phyloP scores from a whole-genome alignment of 30 jellyfish, hydroid and myxozoan genomes.

The Calvadosia cruxmelitensis region DNA sequence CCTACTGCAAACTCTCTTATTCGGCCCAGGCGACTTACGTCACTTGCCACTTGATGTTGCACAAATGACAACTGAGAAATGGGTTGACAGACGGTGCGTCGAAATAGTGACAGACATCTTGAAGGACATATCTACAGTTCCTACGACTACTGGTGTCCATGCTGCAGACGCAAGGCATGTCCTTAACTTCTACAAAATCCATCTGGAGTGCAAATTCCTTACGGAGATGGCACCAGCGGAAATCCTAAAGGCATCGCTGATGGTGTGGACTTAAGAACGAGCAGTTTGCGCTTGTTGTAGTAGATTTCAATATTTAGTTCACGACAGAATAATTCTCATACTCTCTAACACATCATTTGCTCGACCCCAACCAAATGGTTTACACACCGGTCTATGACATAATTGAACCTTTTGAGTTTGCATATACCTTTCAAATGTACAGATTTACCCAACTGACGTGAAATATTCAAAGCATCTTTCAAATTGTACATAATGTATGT shows the following conservation, averaged over 20 bases:
- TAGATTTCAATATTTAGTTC: too few relatives aligned
- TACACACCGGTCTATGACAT: too few relatives aligned
- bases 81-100: constrained; percentile 90
- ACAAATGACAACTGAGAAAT: constrained; percentile 25
- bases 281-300: too few relatives aligned
- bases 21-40: constrained; percentile 65
- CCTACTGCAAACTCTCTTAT: constrained; percentile 10
- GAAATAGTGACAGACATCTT: constrained; percentile 79
- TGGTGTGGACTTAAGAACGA: background rate
- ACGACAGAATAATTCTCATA: too few relatives aligned
- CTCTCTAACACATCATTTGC: too few relatives aligned
- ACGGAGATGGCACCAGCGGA: constrained; percentile 40
- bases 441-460: too few relatives aligned
- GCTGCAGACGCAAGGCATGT: constrained; percentile 22
- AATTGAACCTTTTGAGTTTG: too few relatives aligned
- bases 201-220: constrained; percentile 66
- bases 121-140: constrained; percentile 44
- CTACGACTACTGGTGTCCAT: constrained; percentile 41
- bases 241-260: constrained; percentile 1
- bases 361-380: too few relatives aligned
- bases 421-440: too few relatives aligned
- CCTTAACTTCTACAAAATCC: constrained; percentile 49
- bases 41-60: constrained; percentile 24
- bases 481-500: too few relatives aligned
- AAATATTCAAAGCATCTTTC: too few relatives aligned